Percentiles rank a stretch among this genome's conserved stretches.
These are phyloP conservation scores for Aldabrachelys gigantea DNA, from an alignment of 2,113 vertebrate species.

Conservation along the genomic window DNA sequence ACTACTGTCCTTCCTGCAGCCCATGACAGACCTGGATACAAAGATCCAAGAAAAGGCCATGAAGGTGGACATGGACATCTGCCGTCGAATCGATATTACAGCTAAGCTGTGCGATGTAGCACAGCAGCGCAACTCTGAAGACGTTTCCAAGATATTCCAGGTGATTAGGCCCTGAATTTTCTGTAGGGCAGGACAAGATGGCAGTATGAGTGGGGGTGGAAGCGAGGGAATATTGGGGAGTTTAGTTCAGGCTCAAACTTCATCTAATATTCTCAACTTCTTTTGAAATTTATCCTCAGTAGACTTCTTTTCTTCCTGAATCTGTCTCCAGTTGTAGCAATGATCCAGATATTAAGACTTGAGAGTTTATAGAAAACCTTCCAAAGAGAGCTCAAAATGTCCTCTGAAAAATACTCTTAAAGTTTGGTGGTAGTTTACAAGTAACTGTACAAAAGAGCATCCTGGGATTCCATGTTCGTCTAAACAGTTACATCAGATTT, in stretches of 20 bases:
- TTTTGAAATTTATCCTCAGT: background rate
- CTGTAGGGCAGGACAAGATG: slow-evolving; percentile 22
- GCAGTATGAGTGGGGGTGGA: background rate
- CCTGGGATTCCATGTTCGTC: background rate
- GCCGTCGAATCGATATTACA: slow-evolving; percentile 98
- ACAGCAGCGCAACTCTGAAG: slow-evolving; percentile 98
- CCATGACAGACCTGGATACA: slow-evolving; percentile 98
- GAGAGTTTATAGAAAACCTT: background rate
- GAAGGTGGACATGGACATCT: slow-evolving; percentile 99
- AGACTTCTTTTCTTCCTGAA: accelerated
- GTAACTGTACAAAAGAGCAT: background rate
- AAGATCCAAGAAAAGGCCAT: slow-evolving; percentile 99
- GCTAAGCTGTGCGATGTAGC: slow-evolving; percentile 98
- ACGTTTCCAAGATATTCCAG: slow-evolving; percentile 98
- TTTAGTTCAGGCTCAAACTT: background rate
- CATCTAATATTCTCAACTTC: background rate
- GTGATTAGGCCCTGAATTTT: slow-evolving; percentile 81
- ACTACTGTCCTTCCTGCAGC: slow-evolving; percentile 87
- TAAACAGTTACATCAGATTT: background rate
- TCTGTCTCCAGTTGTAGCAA: background rate
- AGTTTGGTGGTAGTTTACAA: background rate
- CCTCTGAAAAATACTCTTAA: background rate
- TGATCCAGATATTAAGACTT: background rate
- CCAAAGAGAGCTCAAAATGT: background rate
- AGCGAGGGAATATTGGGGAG: slow-evolving; percentile 28